Evolutionary conservation across 2,888 invertebrate genomes (phyloP), one percentile per base, ranked within the genome.

Genomic region (Escarpia spicata): DNA sequence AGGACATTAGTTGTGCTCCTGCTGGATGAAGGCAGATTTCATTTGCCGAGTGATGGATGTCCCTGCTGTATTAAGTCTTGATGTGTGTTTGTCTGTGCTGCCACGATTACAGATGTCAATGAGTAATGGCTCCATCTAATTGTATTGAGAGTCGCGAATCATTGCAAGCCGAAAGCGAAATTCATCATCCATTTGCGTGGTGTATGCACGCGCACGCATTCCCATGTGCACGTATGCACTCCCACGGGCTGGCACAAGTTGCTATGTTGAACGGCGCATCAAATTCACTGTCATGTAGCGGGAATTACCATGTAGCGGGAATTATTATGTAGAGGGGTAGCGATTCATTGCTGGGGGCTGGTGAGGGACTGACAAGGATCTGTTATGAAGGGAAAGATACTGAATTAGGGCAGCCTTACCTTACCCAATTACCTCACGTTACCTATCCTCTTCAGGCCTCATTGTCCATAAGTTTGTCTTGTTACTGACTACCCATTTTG

Each of bases 31-130:
- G 75, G 75, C 75, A 75, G 75, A 75, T 75, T 75, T 75, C 75
- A 75, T 75, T 75, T 75, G 75, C 75, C 6, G 75, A 75, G 26
- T 75, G 75, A 75, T 75, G 19, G 75, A 75, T 75, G 75, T 75
- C 75, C 75, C n/a, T 19, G 26, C 75, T 75, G 75, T 75, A 75
- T 75, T 75, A 75, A 75, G 75, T 75, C 75, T 75, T 75, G 75
- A 75, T 75, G 75, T 75, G 75, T 75, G 26, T 75, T 75, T 75
- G 75, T 75, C 75, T 75, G 75, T 26, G n/a, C 75, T 75, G 75
- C 75, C 75, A 75, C 75, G 75, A 75, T 75, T 75, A 75, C 75
- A 75, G 75, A 75, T 75, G 75, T 75, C 75, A 75, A 75, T 75
- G 75, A 75, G 75, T 75, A 75, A 75, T 75, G 75, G 75, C 75